Evolutionary conservation across 2,113 vertebrate species (phyloP).

Genomic region (Daphoenositta chrysoptera): DNA sequence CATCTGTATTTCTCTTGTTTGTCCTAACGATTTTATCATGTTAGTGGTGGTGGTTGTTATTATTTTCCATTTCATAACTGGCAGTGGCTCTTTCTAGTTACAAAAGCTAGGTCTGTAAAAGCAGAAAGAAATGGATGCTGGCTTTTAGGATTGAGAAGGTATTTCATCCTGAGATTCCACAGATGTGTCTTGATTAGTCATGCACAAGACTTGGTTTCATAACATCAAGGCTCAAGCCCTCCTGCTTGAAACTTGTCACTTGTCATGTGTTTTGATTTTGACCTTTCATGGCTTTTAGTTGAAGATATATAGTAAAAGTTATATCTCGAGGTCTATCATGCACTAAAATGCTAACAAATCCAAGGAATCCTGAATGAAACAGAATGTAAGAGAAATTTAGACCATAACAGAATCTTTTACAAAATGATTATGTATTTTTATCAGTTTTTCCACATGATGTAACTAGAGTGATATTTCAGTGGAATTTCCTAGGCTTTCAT

Average conservation of each 20-base stretch:
- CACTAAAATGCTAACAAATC: not conserved
- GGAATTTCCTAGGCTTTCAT: not conserved
- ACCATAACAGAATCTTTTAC: not conserved
- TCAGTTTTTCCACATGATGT: not conserved
- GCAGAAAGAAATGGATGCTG: not conserved
- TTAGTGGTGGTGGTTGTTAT: not conserved
- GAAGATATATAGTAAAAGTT: not conserved
- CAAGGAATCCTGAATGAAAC: not conserved
- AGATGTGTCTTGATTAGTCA: slow-evolving; percentile 56
- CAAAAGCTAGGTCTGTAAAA: not conserved
- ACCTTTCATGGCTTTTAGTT: not conserved
- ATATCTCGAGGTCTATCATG: not conserved
- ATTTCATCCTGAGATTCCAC: slow-evolving; percentile 31
- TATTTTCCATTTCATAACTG: not conserved
- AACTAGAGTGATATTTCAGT: not conserved
- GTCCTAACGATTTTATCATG: not conserved
- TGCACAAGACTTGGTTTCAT: slow-evolving; percentile 27
- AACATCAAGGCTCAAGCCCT: not conserved
- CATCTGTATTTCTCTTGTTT: not conserved
- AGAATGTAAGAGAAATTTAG: not conserved
- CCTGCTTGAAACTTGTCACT: not conserved
- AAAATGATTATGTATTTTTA: not conserved
- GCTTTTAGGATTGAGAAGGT: slow-evolving; percentile 21
- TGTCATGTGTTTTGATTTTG: not conserved
- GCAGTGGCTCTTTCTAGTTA: not conserved